Evolutionary conservation across 2,113 vertebrate species (phyloP).

Genomic region (Microtus ochrogaster): DNA sequence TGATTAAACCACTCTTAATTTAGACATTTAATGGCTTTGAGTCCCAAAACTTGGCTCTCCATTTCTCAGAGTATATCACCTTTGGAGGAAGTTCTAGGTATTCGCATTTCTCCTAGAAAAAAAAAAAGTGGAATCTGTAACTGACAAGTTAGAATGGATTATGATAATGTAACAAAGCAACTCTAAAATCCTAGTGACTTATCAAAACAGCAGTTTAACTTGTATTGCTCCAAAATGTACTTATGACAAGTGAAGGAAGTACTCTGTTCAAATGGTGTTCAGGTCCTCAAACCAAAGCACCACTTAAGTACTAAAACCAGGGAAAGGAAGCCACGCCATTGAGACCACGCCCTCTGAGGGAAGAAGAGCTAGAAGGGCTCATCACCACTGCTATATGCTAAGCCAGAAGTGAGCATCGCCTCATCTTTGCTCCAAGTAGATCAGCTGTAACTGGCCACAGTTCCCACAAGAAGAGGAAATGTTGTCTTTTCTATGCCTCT

Average conservation of each 20-base stretch:
- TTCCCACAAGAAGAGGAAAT: background rate
- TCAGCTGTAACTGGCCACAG: background rate
- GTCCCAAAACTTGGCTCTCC: background rate
- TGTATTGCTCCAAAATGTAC: background rate
- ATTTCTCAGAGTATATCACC: constrained; percentile 28
- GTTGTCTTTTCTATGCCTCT: background rate
- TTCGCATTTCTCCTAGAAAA: background rate
- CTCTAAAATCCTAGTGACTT: constrained; percentile 3
- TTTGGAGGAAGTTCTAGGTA: constrained; percentile 42
- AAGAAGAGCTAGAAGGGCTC: background rate
- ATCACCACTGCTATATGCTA: background rate
- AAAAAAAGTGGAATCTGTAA: background rate
- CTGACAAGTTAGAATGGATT: background rate
- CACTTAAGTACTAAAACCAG: background rate
- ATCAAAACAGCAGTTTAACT: background rate
- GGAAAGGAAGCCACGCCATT: background rate
- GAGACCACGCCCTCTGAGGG: background rate
- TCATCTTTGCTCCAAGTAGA: background rate
- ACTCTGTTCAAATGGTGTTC: background rate
- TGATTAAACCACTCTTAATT: constrained; percentile 7
- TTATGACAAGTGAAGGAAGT: background rate
- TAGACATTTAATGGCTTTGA: background rate
- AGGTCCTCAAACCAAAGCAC: background rate
- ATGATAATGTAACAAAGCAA: background rate
- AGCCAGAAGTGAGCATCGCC: background rate